Evolutionary conservation across 2,888 invertebrate genomes (phyloP).

Genomic region (Dynastes grantii): DNA sequence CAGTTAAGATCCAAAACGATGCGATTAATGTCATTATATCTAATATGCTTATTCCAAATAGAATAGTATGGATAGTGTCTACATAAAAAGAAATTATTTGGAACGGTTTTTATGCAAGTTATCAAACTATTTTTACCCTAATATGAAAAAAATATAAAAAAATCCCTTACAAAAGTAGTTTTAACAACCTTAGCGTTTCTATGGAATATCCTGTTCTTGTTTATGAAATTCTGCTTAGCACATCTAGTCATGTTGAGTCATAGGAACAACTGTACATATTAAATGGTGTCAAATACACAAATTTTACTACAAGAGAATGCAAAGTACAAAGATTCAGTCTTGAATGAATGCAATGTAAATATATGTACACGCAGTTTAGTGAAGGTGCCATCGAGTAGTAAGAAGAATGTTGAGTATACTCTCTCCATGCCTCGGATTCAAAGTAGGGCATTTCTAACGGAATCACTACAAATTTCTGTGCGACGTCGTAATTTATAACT

Average conservation of each 20-base stretch:
- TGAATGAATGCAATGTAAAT: slow-evolving; percentile 24
- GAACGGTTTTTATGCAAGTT: neutral
- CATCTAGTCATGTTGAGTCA: slow-evolving; percentile 24
- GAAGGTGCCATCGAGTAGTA: slow-evolving; percentile 21
- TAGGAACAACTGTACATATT: neutral
- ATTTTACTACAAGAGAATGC: neutral
- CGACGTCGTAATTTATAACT: neutral
- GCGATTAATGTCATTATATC: slow-evolving; percentile 14
- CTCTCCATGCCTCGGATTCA: neutral
- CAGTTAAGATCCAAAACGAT: slow-evolving; percentile 29
- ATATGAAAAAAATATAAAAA: too few species aligned
- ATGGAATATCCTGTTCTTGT: neutral
- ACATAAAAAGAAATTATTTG: neutral
- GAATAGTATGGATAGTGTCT: neutral
- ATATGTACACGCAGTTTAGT: neutral
- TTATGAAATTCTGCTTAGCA: neutral
- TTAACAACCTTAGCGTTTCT: neutral
- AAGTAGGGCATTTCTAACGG: slow-evolving; percentile 23
- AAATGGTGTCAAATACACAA: neutral
- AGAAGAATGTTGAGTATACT: slow-evolving; percentile 9
- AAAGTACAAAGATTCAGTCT: slow-evolving; percentile 17
- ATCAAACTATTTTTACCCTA: too few species aligned
- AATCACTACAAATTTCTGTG: neutral
- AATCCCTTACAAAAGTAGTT: neutral
- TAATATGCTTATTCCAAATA: neutral